Base-by-base conservation (phyloP, 2,888 invertebrate species). In the Drosophila subquinaria region DNA sequence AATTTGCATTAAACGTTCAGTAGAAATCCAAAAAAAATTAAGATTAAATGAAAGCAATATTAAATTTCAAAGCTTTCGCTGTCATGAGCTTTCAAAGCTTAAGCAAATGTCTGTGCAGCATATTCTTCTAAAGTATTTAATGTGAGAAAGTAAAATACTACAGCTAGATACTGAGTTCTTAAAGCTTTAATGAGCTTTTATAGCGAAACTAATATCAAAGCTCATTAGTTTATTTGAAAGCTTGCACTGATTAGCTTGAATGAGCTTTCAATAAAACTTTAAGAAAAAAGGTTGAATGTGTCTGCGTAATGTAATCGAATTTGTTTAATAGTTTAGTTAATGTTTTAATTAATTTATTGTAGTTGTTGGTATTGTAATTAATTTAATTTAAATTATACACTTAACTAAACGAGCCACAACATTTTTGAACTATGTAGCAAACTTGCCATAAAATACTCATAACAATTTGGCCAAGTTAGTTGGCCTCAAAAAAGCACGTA, bases 291-390 rank as follows among this genome's bases (percentile, higher is more conserved):
- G 17, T 17, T 17, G 17, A 17, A 17, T 17, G 66, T 70, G 60
- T 70, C 50, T 42, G 43, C 62, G 69, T 66, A 69, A 69, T 73
- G 63, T 76, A 75, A 81, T 61, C 70, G 73, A 82, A 82, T 79
- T 84, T 84, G 71, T 77, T 77, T 78, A 78, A 76, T 78, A 40
- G 30, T 79, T 45, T 85, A 85, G 82, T 77, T 86, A 77, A 88
- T 83, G 68, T 71, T 85, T 82, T 70, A 83, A 79, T 80, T 89
- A 87, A 90, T 90, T 89, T 89, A 90, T 90, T 89, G 74, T 87
- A 88, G 82, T 90, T 82, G 83, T 87, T 90, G 88, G 80, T 88
- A 81, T 89, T 88, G 74, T 86, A 88, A 86, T 47, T 86, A 88
- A 86, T 40, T 55, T 73, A 65, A 81, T 56, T 65, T 71, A 73